A percentile compares a stretch with the other conserved stretches of the same genome.
Evolutionary conservation across 2,888 invertebrate genomes (phyloP).

Genomic region (Macrophya annulata): DNA sequence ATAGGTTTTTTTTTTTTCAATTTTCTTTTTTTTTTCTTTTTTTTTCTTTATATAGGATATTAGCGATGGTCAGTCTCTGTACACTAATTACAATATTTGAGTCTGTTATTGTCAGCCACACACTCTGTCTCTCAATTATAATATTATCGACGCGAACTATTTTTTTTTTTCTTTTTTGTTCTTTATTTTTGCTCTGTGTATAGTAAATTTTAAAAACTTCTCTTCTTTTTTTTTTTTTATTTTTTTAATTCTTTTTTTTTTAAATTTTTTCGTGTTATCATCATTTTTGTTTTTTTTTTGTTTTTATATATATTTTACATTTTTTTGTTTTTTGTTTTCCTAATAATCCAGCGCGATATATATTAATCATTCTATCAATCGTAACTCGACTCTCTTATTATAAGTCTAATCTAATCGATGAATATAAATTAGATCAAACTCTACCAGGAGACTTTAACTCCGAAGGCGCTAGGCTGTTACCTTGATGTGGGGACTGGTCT

Average conservation of each 20-base stretch:
- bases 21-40: constrained; percentile 51
- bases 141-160: constrained; percentile 37
- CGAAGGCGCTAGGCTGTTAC: constrained; percentile 70
- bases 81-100: constrained; percentile 78
- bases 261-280: neutral
- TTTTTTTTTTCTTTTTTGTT: constrained; percentile 37
- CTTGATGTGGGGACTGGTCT: constrained; percentile 75
- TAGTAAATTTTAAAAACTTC: constrained; percentile 37
- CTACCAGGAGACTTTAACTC: constrained; percentile 78
- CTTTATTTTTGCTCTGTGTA: constrained; percentile 20
- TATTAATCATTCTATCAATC: neutral
- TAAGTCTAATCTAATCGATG: neutral
- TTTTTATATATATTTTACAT: constrained; percentile 36
- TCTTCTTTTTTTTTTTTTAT: neutral
- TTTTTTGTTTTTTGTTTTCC: too few species aligned
- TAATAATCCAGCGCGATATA: constrained; percentile 58
- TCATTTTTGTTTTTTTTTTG: neutral
- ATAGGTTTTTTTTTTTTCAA: neutral
- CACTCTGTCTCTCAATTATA: constrained; percentile 51
- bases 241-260: neutral
- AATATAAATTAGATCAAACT: constrained; percentile 71
- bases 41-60: constrained; percentile 46
- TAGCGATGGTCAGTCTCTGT: constrained; percentile 66
- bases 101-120: constrained; percentile 76
- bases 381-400: constrained; percentile 5